Evolutionary conservation across 2,797 vertebrate genomes (phyloP).

Genomic region (Poeciliopsis presidionis): DNA sequence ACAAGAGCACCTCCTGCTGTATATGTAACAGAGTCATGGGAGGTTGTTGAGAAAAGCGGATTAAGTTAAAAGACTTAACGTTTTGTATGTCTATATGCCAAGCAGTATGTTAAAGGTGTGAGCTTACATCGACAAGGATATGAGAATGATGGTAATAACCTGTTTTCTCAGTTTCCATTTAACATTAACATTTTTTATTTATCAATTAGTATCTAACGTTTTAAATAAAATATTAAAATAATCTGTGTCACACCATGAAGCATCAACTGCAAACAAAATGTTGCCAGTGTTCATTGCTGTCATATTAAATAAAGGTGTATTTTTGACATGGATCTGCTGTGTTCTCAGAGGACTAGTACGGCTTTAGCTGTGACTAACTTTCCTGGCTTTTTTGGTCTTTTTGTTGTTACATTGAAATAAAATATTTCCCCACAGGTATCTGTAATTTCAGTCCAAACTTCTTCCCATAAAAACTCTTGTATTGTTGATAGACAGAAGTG

Average conservation of each 20-base stretch:
- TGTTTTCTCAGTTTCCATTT: neutral
- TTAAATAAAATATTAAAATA: neutral
- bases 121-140: neutral
- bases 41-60: conserved; percentile 19
- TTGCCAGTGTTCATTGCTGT: neutral
- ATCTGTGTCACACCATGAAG: neutral
- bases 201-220: neutral
- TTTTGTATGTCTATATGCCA: neutral
- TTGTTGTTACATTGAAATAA: neutral
- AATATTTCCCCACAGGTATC: neutral
- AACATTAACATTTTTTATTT: neutral
- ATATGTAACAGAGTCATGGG: conserved; percentile 17
- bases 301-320: neutral
- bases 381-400: neutral
- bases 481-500: neutral
- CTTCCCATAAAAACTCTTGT: neutral
- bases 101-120: neutral
- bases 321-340: neutral
- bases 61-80: conserved; percentile 18
- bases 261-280: neutral
- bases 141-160: neutral
- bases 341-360: neutral
- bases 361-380: neutral
- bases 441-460: neutral
- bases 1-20: conserved; percentile 9